Percentiles rank a stretch among this genome's conserved stretches.
These are phyloP conservation scores for Aspidiotus destructor DNA, from an alignment of 2,888 invertebrate species.

Conservation along the genomic window DNA sequence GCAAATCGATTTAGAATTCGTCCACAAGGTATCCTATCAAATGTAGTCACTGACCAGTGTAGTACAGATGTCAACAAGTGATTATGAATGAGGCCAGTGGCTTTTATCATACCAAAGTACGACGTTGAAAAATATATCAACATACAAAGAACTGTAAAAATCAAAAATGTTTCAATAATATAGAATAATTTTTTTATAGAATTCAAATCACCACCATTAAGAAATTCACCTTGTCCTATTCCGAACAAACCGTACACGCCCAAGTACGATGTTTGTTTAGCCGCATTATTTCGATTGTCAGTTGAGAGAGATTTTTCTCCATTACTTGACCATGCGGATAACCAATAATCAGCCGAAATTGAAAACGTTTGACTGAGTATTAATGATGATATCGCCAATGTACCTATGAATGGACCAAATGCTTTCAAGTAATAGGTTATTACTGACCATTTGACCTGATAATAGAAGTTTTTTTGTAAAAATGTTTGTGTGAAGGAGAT, in stretches of 20 bases:
- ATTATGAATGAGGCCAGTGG: conserved; percentile 51
- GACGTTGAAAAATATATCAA: conserved; percentile 57
- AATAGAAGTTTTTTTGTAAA: background rate
- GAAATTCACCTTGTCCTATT: conserved; percentile 65
- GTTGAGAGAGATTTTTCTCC: conserved; percentile 35
- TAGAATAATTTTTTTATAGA: no score
- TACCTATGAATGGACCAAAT: conserved; percentile 64
- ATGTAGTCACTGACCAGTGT: conserved; percentile 61
- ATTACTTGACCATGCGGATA: conserved; percentile 73
- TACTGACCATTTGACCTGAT: conserved; percentile 71
- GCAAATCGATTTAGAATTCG: conserved; percentile 58
- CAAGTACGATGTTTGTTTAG: conserved; percentile 64
- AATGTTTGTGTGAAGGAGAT: no score
- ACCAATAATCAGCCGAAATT: conserved; percentile 79
- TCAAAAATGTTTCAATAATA: background rate
- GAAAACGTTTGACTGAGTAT: conserved; percentile 72
- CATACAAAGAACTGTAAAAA: conserved; percentile 53
- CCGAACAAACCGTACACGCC: conserved; percentile 86
- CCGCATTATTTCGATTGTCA: conserved; percentile 39
- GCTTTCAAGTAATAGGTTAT: conserved; percentile 81
- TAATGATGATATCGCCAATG: conserved; percentile 67
- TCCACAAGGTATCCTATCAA: conserved; percentile 68
- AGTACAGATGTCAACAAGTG: conserved; percentile 52
- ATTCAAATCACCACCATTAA: no score
- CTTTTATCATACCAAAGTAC: conserved; percentile 56